A percentile compares a stretch with the other conserved stretches of the same genome.
Evolutionary conservation across 2,113 vertebrate genomes (phyloP).

Genomic region (Petrocephalus microphthalmus): DNA sequence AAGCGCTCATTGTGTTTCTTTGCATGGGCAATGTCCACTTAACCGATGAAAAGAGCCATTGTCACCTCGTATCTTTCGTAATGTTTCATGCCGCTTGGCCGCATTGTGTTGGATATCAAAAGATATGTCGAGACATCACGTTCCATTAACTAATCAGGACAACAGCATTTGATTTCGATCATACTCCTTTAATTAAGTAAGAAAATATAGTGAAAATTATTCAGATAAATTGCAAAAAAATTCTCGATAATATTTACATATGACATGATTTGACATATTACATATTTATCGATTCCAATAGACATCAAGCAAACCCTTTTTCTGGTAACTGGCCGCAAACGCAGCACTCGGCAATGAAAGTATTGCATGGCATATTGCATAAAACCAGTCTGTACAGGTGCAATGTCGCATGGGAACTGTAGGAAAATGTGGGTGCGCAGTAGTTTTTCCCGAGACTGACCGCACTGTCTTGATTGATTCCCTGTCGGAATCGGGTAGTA

Average conservation of each 20-base stretch:
- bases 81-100: background rate
- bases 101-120: background rate
- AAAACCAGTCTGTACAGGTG: background rate
- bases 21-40: background rate
- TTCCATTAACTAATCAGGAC: background rate
- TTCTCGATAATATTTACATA: too few relatives aligned
- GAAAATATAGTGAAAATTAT: background rate
- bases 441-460: background rate
- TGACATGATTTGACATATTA: too few relatives aligned
- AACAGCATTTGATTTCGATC: background rate
- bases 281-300: background rate
- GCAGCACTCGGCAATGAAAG: background rate
- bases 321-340: background rate
- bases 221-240: background rate
- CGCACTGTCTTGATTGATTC: background rate
- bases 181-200: background rate
- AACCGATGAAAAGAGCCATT: background rate
- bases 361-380: too few relatives aligned
- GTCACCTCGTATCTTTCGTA: background rate
- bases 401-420: background rate
- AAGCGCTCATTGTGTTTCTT: background rate
- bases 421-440: background rate
- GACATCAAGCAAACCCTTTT: background rate
- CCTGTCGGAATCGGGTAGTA: background rate
- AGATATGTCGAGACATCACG: background rate